These are phyloP conservation scores for Sebastes flavidus DNA, from an alignment of 2,797 vertebrate genomes.

Conservation along the genomic window DNA sequence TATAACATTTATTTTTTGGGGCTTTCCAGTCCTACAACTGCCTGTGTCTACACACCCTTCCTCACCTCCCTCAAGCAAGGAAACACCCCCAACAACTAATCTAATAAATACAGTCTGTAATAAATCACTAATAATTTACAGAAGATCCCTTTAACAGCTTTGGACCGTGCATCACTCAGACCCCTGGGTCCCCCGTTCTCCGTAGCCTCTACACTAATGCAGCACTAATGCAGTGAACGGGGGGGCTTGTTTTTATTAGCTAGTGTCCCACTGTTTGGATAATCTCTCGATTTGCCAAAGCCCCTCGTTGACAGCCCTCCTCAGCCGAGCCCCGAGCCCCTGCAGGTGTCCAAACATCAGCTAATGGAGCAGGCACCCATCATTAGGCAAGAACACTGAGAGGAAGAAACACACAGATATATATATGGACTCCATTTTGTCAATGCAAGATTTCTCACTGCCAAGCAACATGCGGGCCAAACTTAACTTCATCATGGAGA, in stretches of 20 bases:
- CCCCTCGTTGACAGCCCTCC: slow-evolving; percentile 78
- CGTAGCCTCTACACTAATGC: slow-evolving; percentile 73
- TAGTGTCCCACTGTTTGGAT: slow-evolving; percentile 84
- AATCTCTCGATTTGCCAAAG: slow-evolving; percentile 84
- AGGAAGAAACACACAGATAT: slow-evolving; percentile 27
- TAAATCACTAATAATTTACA: slow-evolving; percentile 82
- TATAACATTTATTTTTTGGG: background rate
- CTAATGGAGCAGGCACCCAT: slow-evolving; percentile 79
- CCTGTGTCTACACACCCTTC: background rate
- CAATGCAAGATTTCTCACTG: slow-evolving; percentile 32
- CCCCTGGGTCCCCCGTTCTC: slow-evolving; percentile 49
- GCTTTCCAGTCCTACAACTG: slow-evolving; percentile 8
- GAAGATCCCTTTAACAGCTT: slow-evolving; percentile 79
- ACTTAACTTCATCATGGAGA: slow-evolving; percentile 24
- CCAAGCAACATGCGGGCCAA: slow-evolving; percentile 27
- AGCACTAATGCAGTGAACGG: slow-evolving; percentile 81
- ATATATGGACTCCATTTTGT: slow-evolving; percentile 50
- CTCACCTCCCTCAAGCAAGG: slow-evolving; percentile 23
- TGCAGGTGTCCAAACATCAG: slow-evolving; percentile 85
- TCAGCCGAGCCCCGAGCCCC: slow-evolving; percentile 64
- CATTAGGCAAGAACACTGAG: slow-evolving; percentile 26
- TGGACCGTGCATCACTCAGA: slow-evolving; percentile 71
- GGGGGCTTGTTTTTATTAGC: slow-evolving; percentile 85
- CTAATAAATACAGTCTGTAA: slow-evolving; percentile 63
- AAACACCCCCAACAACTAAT: slow-evolving; percentile 58